Evolutionary conservation across 2,888 invertebrate genomes (phyloP).

Genomic region (Hydriomena furcata): DNA sequence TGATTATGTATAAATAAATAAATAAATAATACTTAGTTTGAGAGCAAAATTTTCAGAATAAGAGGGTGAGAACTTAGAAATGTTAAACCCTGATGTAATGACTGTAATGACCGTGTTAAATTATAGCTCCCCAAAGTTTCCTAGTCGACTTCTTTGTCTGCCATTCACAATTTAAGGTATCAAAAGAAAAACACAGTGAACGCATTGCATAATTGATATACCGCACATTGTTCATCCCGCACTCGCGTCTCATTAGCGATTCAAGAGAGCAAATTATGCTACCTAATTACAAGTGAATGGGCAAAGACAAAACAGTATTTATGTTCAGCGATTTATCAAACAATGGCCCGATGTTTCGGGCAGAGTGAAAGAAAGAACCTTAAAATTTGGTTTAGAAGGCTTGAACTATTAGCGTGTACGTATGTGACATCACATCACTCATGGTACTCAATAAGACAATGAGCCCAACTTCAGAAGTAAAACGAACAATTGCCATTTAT

Average conservation of each 20-base stretch:
- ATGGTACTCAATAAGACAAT: conserved; percentile 66
- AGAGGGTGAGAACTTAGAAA: too few species aligned
- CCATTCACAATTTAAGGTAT: conserved; percentile 45
- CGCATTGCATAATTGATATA: conserved; percentile 71
- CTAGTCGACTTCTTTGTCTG: not conserved
- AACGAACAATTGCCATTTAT: conserved; percentile 78
- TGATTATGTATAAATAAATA: too few species aligned
- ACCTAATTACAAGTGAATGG: conserved; percentile 79
- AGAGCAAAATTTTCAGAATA: too few species aligned
- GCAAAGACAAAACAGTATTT: conserved; percentile 79
- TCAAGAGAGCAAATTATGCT: conserved; percentile 81
- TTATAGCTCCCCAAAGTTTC: too few species aligned
- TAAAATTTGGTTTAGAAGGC: conserved; percentile 74
- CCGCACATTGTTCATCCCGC: conserved; percentile 64
- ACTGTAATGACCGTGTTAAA: too few species aligned
- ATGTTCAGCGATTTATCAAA: conserved; percentile 80
- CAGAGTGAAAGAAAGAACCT: conserved; percentile 63
- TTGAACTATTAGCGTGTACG: conserved; percentile 64
- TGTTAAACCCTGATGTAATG: too few species aligned
- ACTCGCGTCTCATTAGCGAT: conserved; percentile 74
- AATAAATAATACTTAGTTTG: too few species aligned
- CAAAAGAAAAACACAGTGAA: conserved; percentile 55
- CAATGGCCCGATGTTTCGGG: conserved; percentile 76
- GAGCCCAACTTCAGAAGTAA: conserved; percentile 58
- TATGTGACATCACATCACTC: conserved; percentile 60